Evolutionary conservation across 2,888 invertebrate genomes (phyloP), one percentile per base, ranked within the genome.

Genomic region (Disparrhopalites patrizii): DNA sequence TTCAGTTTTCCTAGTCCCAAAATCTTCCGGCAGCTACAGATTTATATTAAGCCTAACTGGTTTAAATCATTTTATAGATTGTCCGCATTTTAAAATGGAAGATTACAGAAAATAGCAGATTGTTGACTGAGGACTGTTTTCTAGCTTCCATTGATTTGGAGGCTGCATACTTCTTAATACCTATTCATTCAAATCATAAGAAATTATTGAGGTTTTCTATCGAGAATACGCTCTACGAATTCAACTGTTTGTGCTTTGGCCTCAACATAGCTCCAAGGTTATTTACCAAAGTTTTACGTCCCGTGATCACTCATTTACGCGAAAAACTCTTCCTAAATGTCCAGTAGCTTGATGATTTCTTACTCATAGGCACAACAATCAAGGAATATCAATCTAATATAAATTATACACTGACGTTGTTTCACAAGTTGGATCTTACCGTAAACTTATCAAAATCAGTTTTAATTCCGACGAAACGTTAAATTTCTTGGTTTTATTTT

Each of bases 231-330:
- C 15, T 57, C 5, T 64, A 57, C 43, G 23, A 47, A 27, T 64
- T 56, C 23, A 57, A 40, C 18, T 64, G 56, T 23, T 23, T 64
- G 8, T 43, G 43, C 8, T 57, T 64, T 47, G 64, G 64, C 2
- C 31, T 64, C 1, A 36, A 25, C 10, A 23, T 43, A 10, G 56
- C 56, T 1, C 57, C 57, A 5, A 43, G 20, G 2, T 23, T 64
- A 4, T 64, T 64, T 23, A 64, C 64, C 1, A 64, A 64, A 25
- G n/a, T 64, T n/a, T 3, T 64, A n/a, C 33, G 38, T 7, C 56
- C 64, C 18, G 57, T 57, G 1, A 20, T 50, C 2, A 15, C 8
- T 23, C 28, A 36, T n/a, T 20, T 64, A 1, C 4, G 64, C n/a
- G n/a, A n/a, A n/a, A n/a, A n/a, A n/a, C n/a, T n/a, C n/a, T n/a